Evolutionary conservation across 2,113 vertebrate species (phyloP), one percentile per base, ranked within the genome.

Genomic region (Atlantisia rogersi): DNA sequence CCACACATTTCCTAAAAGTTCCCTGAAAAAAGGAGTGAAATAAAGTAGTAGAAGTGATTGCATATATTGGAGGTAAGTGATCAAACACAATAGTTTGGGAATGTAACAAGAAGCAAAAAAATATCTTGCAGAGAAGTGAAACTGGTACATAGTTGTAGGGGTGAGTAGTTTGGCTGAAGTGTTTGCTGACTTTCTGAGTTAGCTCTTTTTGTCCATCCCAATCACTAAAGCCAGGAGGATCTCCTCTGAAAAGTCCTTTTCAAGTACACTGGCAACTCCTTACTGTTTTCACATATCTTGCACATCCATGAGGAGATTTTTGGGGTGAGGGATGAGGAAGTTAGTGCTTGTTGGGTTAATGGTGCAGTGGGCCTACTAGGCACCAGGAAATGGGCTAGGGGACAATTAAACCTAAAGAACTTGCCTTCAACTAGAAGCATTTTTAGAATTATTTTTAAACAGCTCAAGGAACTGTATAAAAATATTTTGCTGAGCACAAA

Each of bases 381-480:
- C 31, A 53, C 9, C 12, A 37, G 58, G 17, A 82, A 77, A 75
- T 2, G 3, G 31, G 4, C 13, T 25, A 79, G 67, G 19, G 18
- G 79, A 39, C 18, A 86, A 78, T 17, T 50, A 44, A 92, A 83
- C 21, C 17, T 40, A 29, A 3, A 76, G 29, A 80, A 67, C 10
- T 46, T 62, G 22, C 4, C 8, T 31, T 75, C 53, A 68, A 48
- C 17, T 64, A 63, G 6, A 37, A 62, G 29, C 11, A 15, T 37
- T 70, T 83, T 52, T 35, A 79, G n/a, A 82, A 58, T 42, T 82
- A 64, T 58, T 85, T 92, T 83, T 40, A 92, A 84, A 58, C 5
- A 68, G 12, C 7, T 67, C 29, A 67, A 65, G 17, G 2, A 80
- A 82, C 4, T 20, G 9, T n/a, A 64, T 9, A 32, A 74, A 78